Evolutionary conservation across 2,113 vertebrate genomes (phyloP).

Genomic region (Paedocypris sp.): DNA sequence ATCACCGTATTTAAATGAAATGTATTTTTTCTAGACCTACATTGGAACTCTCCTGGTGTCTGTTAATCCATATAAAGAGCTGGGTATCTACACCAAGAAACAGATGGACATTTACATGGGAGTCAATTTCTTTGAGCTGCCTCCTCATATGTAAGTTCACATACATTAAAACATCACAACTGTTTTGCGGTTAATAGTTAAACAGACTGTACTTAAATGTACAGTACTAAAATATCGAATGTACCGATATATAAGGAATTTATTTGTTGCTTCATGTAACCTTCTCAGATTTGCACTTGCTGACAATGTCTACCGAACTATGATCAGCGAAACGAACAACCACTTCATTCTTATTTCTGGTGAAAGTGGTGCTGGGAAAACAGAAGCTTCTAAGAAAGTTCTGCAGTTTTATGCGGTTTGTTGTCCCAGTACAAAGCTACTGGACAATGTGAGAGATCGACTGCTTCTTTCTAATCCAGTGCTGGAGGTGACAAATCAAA

Average conservation of each 20-base stretch:
- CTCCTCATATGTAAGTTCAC: slow-evolving; percentile 79
- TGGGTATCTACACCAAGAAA: slow-evolving; percentile 78
- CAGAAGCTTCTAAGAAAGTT: slow-evolving; percentile 93
- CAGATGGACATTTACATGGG: slow-evolving; percentile 91
- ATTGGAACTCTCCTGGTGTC: slow-evolving; percentile 93
- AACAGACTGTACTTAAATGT: too few species aligned
- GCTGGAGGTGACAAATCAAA: slow-evolving; percentile 84
- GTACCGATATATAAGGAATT: too few species aligned
- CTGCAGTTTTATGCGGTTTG: slow-evolving; percentile 87
- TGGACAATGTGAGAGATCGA: slow-evolving; percentile 77
- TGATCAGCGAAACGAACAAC: slow-evolving; percentile 81
- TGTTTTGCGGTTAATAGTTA: too few species aligned
- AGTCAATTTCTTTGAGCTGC: slow-evolving; percentile 91
- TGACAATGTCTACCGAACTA: slow-evolving; percentile 86
- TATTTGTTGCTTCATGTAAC: background rate
- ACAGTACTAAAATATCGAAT: too few species aligned
- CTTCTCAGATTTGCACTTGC: slow-evolving; percentile 80
- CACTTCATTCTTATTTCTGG: slow-evolving; percentile 97
- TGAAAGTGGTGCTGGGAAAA: slow-evolving; percentile 94
- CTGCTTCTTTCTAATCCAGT: slow-evolving; percentile 89
- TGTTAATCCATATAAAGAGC: slow-evolving; percentile 89
- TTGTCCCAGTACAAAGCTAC: slow-evolving; percentile 76
- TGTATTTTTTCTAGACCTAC: slow-evolving; percentile 73
- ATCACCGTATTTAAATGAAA: too few species aligned
- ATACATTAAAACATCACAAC: too few species aligned